Conservation (phyloP, 2,888 invertebrate genomes). For the Resseliella maxima region DNA sequence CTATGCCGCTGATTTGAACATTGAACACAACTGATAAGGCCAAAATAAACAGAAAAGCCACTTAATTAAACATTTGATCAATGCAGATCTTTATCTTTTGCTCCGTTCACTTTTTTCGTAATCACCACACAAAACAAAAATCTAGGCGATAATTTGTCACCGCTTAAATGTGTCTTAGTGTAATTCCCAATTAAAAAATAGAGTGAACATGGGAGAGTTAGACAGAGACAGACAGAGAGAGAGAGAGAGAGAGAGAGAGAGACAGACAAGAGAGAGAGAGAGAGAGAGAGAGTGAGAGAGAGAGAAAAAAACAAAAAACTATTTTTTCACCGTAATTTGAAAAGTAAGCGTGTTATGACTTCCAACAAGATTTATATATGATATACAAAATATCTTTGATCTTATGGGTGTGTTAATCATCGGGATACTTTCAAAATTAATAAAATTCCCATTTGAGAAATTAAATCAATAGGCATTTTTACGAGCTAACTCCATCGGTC, state of each 20-base stretch:
- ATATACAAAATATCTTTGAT: background rate
- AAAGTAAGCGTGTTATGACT: background rate
- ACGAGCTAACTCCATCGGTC: background rate
- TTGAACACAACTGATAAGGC: background rate
- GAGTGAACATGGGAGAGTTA: too few relatives aligned
- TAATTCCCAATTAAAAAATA: background rate
- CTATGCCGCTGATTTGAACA: background rate
- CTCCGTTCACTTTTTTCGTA: conserved; percentile 38
- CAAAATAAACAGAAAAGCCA: background rate
- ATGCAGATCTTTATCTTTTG: background rate
- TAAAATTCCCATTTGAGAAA: conserved; percentile 15
- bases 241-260: too few relatives aligned
- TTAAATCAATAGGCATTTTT: background rate
- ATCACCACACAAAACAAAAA: background rate
- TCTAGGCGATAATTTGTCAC: conserved; percentile 15
- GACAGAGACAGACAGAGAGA: too few relatives aligned
- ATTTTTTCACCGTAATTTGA: background rate
- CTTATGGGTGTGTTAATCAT: background rate
- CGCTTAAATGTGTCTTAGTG: background rate
- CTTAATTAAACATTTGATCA: conserved; percentile 37
- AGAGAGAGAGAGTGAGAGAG: too few relatives aligned
- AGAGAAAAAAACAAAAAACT: background rate
- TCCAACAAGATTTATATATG: too few relatives aligned
- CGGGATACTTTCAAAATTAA: background rate
- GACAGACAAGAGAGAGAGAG: too few relatives aligned